phyloP scores from a whole-genome alignment of 2,797 vertebrate species.

The Macropus fuliginosus region DNA sequence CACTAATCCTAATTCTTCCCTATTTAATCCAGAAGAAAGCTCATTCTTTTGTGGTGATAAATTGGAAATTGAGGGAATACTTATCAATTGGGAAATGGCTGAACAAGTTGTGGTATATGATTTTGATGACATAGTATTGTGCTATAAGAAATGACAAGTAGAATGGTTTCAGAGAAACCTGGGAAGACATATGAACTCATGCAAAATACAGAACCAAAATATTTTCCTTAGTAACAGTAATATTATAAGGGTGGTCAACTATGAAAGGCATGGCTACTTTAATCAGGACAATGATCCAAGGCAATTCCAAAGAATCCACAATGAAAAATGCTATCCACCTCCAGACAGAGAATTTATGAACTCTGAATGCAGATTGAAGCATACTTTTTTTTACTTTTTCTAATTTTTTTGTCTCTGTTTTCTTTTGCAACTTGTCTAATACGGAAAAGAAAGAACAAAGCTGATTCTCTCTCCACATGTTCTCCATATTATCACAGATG shows the following conservation, averaged over 20 bases:
- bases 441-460: background rate
- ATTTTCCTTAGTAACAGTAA: background rate
- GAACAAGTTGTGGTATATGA: background rate
- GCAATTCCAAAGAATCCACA: background rate
- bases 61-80: background rate
- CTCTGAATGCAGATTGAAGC: background rate
- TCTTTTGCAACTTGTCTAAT: background rate
- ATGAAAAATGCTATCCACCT: background rate
- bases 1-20: background rate
- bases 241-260: background rate
- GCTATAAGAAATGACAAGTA: background rate
- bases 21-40: background rate
- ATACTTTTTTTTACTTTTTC: background rate
- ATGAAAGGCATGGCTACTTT: background rate
- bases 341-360: background rate
- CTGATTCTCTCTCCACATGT: background rate
- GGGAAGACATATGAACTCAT: background rate
- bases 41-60: background rate
- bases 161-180: background rate
- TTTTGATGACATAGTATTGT: background rate
- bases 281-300: background rate
- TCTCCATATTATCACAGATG: background rate
- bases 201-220: background rate
- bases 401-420: background rate
- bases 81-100: background rate